Conservation (phyloP, 2,888 invertebrate species). For the Homarus gammarus region DNA sequence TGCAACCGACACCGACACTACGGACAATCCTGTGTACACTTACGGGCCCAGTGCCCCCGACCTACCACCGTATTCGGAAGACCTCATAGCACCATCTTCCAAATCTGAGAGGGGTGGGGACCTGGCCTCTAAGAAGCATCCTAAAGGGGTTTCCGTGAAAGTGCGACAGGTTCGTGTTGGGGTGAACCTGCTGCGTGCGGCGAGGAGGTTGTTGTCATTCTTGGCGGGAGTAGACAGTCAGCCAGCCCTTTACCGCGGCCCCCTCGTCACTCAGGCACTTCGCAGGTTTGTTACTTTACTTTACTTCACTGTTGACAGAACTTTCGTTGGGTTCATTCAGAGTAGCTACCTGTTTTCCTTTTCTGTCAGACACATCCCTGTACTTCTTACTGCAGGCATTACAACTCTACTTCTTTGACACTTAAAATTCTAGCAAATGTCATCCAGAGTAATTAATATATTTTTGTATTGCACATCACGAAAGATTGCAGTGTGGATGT, state of each 20-base stretch:
- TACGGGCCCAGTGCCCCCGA: conserved; percentile 26
- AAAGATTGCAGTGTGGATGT: too few relatives aligned
- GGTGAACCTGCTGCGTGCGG: conserved; percentile 63
- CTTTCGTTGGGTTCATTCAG: neutral
- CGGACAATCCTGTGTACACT: neutral
- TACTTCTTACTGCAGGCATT: too few relatives aligned
- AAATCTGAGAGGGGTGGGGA: neutral
- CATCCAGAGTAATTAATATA: too few relatives aligned
- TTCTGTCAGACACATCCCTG: too few relatives aligned
- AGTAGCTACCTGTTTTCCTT: neutral
- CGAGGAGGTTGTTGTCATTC: conserved; percentile 54
- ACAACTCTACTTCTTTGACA: neutral
- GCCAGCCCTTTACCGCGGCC: conserved; percentile 53
- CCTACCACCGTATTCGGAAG: conserved; percentile 7
- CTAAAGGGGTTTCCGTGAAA: too few relatives aligned
- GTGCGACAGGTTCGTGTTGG: conserved; percentile 42
- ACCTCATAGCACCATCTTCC: neutral
- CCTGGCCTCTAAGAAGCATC: neutral
- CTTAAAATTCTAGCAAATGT: too few relatives aligned
- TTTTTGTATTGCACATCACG: too few relatives aligned
- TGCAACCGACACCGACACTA: neutral
- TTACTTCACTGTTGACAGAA: neutral
- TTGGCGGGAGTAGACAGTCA: conserved; percentile 49
- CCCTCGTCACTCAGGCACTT: conserved; percentile 43
- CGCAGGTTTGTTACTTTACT: conserved; percentile 8